Base-by-base conservation (phyloP, 2,113 vertebrate species). In the Muscicapa adusta region DNA sequence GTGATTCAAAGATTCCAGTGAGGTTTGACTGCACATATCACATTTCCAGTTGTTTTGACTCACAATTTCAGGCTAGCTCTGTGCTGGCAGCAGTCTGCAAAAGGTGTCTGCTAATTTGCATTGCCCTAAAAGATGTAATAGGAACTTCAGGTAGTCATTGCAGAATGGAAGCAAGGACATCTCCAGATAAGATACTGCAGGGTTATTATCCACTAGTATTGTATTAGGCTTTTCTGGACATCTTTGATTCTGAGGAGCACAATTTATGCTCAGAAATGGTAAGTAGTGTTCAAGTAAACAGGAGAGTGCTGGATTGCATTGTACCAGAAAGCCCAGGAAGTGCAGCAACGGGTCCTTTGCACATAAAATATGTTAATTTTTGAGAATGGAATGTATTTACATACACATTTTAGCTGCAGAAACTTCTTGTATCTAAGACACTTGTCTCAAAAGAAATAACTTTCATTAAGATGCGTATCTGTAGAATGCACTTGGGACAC, bases 221-320 rank as follows among this genome's bases (percentile, higher is more conserved):
- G 7, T 18, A 9, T 70, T 74, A 67, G 43, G 33, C 7, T 16
- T 43, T 89, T 93, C 75, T 6, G 6, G 50, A 17, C 33, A 16
- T 85, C 23, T 53, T 36, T 43, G 74, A 51, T 79, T 36, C n/a
- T 75, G 7, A 85, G 61, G 47, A 73, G 16, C 34, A 23, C 38
- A 38, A 0, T 65, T 77, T 66, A 8, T 57, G 7, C 24, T 76
- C 1, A 10, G 42, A 65, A 60, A 36, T 36, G 1, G 0, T 45
- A 61, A 61, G 42, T 13, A 48, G 28, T 28, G 4, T 73, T 81
- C 33, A 80, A n/a, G 34, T 80, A 51, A 80, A 72, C 14, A n/a
- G 17, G 19, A 70, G 18, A 31, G 9, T 33, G 12, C 70, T 71
- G 65, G 15, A 20, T 47, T 65, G 12, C 18, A 3, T 40, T 72